Conservation (phyloP, 2,113 vertebrate species). For the Saguinus midas region DNA sequence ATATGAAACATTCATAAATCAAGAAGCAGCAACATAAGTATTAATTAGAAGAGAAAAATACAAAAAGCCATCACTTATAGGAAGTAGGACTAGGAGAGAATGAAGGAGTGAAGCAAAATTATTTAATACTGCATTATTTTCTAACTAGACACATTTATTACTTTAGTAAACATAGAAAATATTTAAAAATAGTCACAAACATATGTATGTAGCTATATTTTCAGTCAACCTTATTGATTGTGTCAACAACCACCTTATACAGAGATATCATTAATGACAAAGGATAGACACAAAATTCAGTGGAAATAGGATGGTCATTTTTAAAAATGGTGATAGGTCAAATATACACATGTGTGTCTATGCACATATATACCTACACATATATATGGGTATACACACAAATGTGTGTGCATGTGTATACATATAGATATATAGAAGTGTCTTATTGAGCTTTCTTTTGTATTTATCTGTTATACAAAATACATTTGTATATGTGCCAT, state of each 20-base stretch:
- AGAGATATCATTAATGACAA: background rate
- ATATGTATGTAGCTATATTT: background rate
- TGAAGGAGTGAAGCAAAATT: accelerated
- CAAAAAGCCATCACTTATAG: background rate
- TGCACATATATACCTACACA: no score
- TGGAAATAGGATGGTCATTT: background rate
- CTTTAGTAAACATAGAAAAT: background rate
- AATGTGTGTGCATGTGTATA: no score
- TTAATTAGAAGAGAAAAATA: background rate
- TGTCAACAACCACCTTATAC: background rate
- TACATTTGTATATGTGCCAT: no score
- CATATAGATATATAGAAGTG: no score
- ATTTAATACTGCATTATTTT: background rate
- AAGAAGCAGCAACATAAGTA: background rate
- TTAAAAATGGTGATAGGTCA: background rate
- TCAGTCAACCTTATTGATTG: background rate
- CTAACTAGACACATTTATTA: background rate
- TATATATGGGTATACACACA: no score
- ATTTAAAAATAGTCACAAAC: background rate
- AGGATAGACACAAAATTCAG: background rate
- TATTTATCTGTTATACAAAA: no score
- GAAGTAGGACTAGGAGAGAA: background rate
- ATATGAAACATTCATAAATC: background rate
- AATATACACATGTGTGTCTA: background rate
- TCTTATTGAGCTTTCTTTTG: no score